These are phyloP conservation scores for Hypena proboscidalis DNA, from an alignment of 2,888 invertebrate genomes.

Conservation along the genomic window DNA sequence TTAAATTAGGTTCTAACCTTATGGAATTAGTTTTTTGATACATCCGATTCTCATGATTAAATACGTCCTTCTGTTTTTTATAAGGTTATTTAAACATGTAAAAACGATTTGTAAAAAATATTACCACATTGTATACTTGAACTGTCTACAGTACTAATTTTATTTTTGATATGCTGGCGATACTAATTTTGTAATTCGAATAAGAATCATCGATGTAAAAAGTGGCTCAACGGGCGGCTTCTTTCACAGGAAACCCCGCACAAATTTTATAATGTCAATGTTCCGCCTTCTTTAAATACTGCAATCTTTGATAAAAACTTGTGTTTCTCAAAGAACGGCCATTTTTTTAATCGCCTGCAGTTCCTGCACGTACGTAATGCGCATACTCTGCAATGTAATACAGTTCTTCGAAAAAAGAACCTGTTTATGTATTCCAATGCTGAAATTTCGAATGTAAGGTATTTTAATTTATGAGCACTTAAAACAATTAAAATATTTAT, in stretches of 20 bases:
- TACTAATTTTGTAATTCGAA: background rate
- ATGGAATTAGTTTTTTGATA: no score
- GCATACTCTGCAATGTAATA: slow-evolving; percentile 18
- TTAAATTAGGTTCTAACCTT: no score
- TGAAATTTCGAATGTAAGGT: slow-evolving; percentile 22
- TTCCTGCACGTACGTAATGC: slow-evolving; percentile 27
- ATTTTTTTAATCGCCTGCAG: slow-evolving; percentile 20
- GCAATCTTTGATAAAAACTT: slow-evolving; percentile 22
- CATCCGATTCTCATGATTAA: no score
- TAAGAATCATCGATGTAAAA: background rate
- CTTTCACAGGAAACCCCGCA: slow-evolving; percentile 12
- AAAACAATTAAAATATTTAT: background rate
- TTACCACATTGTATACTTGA: no score
- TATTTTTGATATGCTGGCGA: no score
- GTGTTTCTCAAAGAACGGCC: slow-evolving; percentile 28
- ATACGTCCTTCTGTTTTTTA: no score
- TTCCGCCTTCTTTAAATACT: slow-evolving; percentile 39
- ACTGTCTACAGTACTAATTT: no score
- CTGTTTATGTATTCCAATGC: slow-evolving; percentile 20
- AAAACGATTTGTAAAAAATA: no score
- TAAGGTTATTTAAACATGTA: no score
- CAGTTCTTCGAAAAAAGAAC: slow-evolving; percentile 36
- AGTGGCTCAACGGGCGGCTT: background rate
- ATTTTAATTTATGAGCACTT: slow-evolving; percentile 8
- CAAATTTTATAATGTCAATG: slow-evolving; percentile 18